Evolutionary conservation across 2,797 vertebrate species (phyloP), one percentile per base, ranked within the genome.

Genomic region (Scarus forsteni): DNA sequence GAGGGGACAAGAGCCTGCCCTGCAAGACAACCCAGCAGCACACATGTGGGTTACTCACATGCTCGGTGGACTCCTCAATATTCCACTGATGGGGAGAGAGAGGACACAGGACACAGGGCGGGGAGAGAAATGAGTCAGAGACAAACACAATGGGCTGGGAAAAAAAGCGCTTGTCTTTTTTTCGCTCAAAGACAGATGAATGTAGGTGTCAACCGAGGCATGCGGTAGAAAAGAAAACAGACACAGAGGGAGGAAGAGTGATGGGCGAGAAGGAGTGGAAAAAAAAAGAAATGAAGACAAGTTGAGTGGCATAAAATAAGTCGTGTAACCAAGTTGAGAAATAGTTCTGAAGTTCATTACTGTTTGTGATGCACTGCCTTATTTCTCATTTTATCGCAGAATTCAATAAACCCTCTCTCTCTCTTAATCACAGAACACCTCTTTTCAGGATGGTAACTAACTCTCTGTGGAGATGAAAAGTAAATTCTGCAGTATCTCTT

Each of bases 31-130:
- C 90, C 89, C 87, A 91, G 76, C 90, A 91, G 92, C 92, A 94
- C 91, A 92, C 94, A 95, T 92, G 91, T 92, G 94, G 94, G 91
- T 93, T 98, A 98, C 97, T 98, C 96, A 98, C 97, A 94, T 98
- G 95, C 91, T 98, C 96, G 91, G 96, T 95, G 93, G 96, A 94
- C 92, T 98, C 97, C 94, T 97, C 96, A 94, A 96, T 94, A 94
- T 91, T 96, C 97, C 96, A 98, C 97, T 98, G 96, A 97, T 34
- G 92, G 89, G 89, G 92, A 89, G 90, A 92, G 90, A 92, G 90
- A 91, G 90, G 86, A 91, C 87, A 92, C 79, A 72, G 90, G 89
- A 91, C 90, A 91, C 76, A 79, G 85, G 75, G 85, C 51, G 83
- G 91, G 88, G 89, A 81, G 83, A 88, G 83, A 87, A 78, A 92